Base-by-base conservation (phyloP, 2,888 invertebrate genomes). In the Melangyna quadrimaculata region DNA sequence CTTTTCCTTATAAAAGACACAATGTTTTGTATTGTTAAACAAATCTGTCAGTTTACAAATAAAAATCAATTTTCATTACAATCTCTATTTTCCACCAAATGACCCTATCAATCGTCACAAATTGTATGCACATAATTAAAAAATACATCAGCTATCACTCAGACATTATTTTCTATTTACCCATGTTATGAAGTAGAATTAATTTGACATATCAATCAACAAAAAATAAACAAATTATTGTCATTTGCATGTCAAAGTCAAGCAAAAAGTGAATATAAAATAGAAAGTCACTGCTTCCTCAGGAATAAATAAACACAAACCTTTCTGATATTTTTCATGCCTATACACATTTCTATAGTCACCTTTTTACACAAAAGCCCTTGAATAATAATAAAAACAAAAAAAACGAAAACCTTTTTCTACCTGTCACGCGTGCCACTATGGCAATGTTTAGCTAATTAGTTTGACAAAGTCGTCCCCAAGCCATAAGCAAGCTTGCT, bases 191-290 rank as follows among this genome's bases (percentile, higher is more conserved):
- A 67, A 74, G 65, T 70, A 74, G 59, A 70, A 78, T 78, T 83
- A 74, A 83, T 78, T 74, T 74, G 83, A 78, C 78, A 78, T 57
- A 74, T 78, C 83, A 83, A 78, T 78, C 65, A 51, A 37, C 57
- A 74, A 65, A n/a, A 63, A 74, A 51, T 57, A 65, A 19, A 45
- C 19, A 78, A 78, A 53, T 53, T n/a, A 55, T 83, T 83, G 74
- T 74, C 78, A 71, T 74, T 70, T 71, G 43, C 59, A 72, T 40
- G 63, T 32, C 48, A 40, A 65, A 59, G 61, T 24, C 43, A 22
- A 24, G 27, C 29, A 12, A 22, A 51, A 69, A 73, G 27, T 65
- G 55, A 65, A 35, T 29, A 29, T 45, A 12, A 48, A 45, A 43
- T 19, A 19, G 40, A 65, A 65, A 65, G 12, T 32, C 63, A 45